A percentile compares a stretch with the other conserved stretches of the same genome.
phyloP scores from a whole-genome alignment of 2,113 vertebrate species.

The Pyxicephalus adspersus region DNA sequence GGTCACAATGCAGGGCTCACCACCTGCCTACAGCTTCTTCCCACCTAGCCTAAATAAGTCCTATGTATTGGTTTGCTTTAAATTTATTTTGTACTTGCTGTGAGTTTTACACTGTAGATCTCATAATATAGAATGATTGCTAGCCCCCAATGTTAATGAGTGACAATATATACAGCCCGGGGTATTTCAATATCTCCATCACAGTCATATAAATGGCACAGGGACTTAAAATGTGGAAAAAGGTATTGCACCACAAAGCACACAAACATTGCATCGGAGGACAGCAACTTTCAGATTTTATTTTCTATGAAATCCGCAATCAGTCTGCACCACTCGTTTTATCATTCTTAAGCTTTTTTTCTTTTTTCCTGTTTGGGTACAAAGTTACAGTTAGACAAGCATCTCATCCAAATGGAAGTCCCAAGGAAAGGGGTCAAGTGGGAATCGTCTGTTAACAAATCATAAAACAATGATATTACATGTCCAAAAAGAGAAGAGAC shows the following conservation, averaged over 20 bases:
- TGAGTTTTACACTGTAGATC: too few species aligned
- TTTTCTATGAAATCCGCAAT: constrained; percentile 20
- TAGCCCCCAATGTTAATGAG: too few species aligned
- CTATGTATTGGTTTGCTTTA: too few species aligned
- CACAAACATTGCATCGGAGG: not conserved
- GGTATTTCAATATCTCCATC: not conserved
- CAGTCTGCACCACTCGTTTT: not conserved
- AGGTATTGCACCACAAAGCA: not conserved
- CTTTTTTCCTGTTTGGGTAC: not conserved
- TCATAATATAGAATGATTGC: too few species aligned
- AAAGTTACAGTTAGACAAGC: constrained; percentile 32
- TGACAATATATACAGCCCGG: constrained; percentile 1
- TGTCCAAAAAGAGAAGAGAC: constrained; percentile 18
- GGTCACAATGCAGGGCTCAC: too few species aligned
- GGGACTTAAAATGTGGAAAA: constrained; percentile 18
- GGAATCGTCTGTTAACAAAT: constrained; percentile 27
- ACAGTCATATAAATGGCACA: constrained; percentile 6
- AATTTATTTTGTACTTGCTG: too few species aligned
- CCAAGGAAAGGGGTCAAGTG: constrained; percentile 17
- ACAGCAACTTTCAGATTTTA: constrained; percentile 20
- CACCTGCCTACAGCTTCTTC: too few species aligned
- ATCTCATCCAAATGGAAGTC: constrained; percentile 17
- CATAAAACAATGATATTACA: constrained; percentile 23
- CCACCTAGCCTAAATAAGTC: too few species aligned
- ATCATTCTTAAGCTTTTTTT: constrained; percentile 24